These are phyloP conservation scores for Ennomos fuscantarius DNA, from an alignment of 2,888 invertebrate genomes.

Conservation along the genomic window DNA sequence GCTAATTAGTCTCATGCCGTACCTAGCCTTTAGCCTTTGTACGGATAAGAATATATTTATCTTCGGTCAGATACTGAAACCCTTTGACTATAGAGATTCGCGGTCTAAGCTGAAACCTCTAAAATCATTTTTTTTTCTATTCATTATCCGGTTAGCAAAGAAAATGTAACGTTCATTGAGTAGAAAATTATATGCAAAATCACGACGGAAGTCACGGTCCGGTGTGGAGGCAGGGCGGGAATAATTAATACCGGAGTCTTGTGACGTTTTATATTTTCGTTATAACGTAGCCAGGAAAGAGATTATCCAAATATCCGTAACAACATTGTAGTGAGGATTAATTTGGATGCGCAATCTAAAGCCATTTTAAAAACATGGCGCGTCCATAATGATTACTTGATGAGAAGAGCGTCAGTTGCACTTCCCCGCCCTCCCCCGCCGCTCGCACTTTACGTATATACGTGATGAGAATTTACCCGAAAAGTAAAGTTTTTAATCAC, in stretches of 20 bases:
- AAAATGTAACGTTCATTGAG: constrained; percentile 64
- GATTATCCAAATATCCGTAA: constrained; percentile 67
- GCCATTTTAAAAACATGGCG: constrained; percentile 83
- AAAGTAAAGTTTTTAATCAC: constrained; percentile 42
- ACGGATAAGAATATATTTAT: neutral
- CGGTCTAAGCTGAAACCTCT: neutral
- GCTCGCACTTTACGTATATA: constrained; percentile 44
- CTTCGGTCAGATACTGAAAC: constrained; percentile 1
- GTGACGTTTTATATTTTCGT: constrained; percentile 57
- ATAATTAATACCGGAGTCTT: constrained; percentile 71
- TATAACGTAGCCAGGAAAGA: constrained; percentile 57
- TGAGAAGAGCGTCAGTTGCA: constrained; percentile 70
- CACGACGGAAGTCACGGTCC: constrained; percentile 72
- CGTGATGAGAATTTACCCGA: constrained; percentile 45
- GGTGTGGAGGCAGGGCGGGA: constrained; percentile 60
- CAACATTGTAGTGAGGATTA: constrained; percentile 73
- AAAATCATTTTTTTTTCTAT: constrained; percentile 32
- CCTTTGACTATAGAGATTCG: neutral
- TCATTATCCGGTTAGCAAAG: constrained; percentile 37
- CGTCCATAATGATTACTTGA: constrained; percentile 80
- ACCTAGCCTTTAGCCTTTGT: constrained; percentile 11
- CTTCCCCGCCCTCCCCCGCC: constrained; percentile 41
- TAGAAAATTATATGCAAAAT: constrained; percentile 82
- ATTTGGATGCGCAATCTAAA: constrained; percentile 74
- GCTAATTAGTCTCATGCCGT: constrained; percentile 5